These are phyloP conservation scores for Globodera rostochiensis DNA, from an alignment of 1,140 invertebrate genomes.

Conservation along the genomic window DNA sequence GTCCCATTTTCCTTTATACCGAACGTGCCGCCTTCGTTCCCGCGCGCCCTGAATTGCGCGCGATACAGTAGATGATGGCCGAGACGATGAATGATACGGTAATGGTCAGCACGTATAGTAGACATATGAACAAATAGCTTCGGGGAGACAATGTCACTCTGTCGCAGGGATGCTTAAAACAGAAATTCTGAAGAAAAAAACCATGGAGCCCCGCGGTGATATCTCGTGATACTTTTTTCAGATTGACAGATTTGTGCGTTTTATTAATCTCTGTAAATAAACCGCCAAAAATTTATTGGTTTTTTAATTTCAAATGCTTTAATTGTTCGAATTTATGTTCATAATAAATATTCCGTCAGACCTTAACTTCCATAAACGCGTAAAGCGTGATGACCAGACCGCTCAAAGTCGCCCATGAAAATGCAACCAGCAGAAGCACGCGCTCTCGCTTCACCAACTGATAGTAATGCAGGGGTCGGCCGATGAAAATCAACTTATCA, in stretches of 20 bases:
- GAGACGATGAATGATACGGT: slow-evolving; percentile 55
- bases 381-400: slow-evolving; percentile 46
- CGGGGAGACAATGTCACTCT: slow-evolving; percentile 32
- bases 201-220: no score
- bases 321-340: slow-evolving; percentile 8
- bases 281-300: no score
- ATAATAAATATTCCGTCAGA: slow-evolving; percentile 10
- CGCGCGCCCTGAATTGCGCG: slow-evolving; percentile 50
- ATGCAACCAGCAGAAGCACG: slow-evolving; percentile 42
- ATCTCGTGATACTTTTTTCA: no score
- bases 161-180: slow-evolving; percentile 54
- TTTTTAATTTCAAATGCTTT: no score
- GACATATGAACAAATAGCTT: slow-evolving; percentile 52
- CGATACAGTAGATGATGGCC: slow-evolving; percentile 60
- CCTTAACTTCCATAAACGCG: slow-evolving; percentile 49
- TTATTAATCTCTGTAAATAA: no score
- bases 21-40: slow-evolving; percentile 29
- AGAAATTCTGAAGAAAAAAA: neutral
- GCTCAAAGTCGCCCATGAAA: slow-evolving; percentile 50
- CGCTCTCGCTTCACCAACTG: slow-evolving; percentile 50
- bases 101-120: slow-evolving; percentile 54
- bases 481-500: slow-evolving; percentile 62
- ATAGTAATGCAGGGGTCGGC: slow-evolving; percentile 63
- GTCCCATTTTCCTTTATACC: neutral
- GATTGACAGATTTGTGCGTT: no score